phyloP scores from a whole-genome alignment of 2,888 invertebrate genomes.

The Lasioglossum pauxillum region DNA sequence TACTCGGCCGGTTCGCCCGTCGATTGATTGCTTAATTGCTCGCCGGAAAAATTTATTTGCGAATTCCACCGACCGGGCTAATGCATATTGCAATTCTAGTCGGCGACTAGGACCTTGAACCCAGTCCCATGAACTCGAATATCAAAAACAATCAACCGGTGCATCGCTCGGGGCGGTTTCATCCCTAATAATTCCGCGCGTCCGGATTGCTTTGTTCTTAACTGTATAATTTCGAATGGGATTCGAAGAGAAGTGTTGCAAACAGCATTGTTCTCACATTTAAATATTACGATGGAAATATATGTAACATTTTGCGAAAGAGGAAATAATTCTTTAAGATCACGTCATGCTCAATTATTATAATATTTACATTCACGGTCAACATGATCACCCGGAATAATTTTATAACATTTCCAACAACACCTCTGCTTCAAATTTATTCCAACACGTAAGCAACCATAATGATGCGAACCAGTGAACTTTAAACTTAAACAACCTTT shows the following conservation, averaged over 20 bases:
- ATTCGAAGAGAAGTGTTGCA: not conserved
- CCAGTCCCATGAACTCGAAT: not conserved
- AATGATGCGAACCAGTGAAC: not conserved
- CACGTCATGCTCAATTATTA: too few species aligned
- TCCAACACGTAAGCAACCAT: not conserved
- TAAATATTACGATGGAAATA: not conserved
- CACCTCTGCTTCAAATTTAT: not conserved
- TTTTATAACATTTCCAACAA: too few species aligned
- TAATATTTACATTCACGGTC: too few species aligned
- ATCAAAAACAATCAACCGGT: constrained; percentile 2
- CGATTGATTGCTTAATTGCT: constrained; percentile 55
- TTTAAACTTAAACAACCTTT: not conserved
- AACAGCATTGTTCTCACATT: not conserved
- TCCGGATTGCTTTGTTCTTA: not conserved
- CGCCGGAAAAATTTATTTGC: constrained; percentile 26
- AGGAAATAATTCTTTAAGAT: too few species aligned
- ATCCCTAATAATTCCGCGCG: not conserved
- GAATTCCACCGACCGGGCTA: not conserved
- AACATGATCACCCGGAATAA: too few species aligned
- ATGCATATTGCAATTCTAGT: not conserved
- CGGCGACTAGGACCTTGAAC: not conserved
- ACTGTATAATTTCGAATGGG: not conserved
- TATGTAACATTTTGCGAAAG: too few species aligned
- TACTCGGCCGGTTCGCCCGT: constrained; percentile 21
- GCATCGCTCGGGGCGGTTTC: not conserved